These are phyloP conservation scores for Monochamus alternatus DNA, from an alignment of 2,888 invertebrate genomes.

Conservation along the genomic window DNA sequence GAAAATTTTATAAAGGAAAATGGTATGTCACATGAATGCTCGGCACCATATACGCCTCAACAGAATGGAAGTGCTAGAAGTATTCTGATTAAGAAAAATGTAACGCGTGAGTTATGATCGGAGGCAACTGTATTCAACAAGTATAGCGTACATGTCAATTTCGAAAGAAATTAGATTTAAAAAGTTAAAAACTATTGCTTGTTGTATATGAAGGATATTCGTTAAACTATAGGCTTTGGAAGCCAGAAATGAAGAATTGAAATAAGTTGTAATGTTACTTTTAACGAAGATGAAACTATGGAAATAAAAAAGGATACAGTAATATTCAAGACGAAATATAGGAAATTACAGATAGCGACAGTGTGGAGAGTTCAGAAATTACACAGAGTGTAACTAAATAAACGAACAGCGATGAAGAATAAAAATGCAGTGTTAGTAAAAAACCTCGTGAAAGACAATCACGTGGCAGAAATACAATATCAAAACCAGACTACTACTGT, in stretches of 20 bases:
- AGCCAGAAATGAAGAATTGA: conserved; percentile 49
- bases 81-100: conserved; percentile 56
- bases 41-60: conserved; percentile 57
- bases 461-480: conserved; percentile 32
- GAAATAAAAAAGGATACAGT: conserved; percentile 20
- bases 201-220: conserved; percentile 50
- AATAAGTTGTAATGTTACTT: conserved; percentile 40
- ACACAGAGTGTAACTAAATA: background rate
- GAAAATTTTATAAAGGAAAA: conserved; percentile 46
- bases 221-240: conserved; percentile 42
- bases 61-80: conserved; percentile 62
- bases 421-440: too few relatives aligned
- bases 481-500: conserved; percentile 19
- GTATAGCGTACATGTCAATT: conserved; percentile 11
- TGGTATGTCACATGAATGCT: conserved; percentile 54
- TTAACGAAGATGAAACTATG: conserved; percentile 45
- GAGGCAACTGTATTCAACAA: too few relatives aligned
- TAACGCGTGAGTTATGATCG: conserved; percentile 60
- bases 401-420: conserved; percentile 6
- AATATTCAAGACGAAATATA: conserved; percentile 21
- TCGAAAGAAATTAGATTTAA: conserved; percentile 6
- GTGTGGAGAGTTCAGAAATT: background rate
- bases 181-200: conserved; percentile 1
- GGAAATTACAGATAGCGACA: conserved; percentile 3
- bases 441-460: conserved; percentile 23